These are phyloP conservation scores for Ctenosaura bakeri DNA, from an alignment of 2,797 vertebrate species.

Conservation along the genomic window DNA sequence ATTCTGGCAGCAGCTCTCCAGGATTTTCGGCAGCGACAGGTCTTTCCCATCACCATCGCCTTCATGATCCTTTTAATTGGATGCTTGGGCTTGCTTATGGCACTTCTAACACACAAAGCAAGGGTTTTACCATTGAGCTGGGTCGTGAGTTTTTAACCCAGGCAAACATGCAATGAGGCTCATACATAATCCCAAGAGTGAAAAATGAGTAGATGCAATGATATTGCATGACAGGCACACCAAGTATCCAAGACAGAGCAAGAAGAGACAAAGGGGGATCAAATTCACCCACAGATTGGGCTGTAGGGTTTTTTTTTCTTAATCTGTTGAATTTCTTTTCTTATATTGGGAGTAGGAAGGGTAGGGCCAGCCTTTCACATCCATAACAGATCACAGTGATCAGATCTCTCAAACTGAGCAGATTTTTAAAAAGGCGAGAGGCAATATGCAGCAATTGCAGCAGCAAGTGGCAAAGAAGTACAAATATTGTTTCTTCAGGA, in stretches of 20 bases:
- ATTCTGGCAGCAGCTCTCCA: not conserved
- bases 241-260: not conserved
- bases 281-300: not conserved
- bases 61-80: not conserved
- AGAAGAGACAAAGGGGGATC: not conserved
- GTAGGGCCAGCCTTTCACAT: not conserved
- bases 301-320: not conserved
- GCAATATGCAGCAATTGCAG: not conserved
- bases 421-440: not conserved
- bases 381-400: not conserved
- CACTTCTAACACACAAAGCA: not conserved
- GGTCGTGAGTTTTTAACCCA: constrained; percentile 12
- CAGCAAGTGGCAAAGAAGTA: not conserved
- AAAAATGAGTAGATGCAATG: not conserved
- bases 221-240: not conserved
- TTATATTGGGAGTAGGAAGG: not conserved
- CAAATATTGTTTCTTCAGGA: not conserved
- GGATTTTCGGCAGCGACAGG: not conserved
- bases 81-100: too few species aligned
- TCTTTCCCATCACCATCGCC: not conserved
- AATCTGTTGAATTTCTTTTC: too few species aligned
- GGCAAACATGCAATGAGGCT: not conserved
- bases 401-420: not conserved
- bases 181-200: not conserved
- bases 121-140: not conserved